Conservation (phyloP, 2,797 vertebrate species). For the Chrosomus eos region DNA sequence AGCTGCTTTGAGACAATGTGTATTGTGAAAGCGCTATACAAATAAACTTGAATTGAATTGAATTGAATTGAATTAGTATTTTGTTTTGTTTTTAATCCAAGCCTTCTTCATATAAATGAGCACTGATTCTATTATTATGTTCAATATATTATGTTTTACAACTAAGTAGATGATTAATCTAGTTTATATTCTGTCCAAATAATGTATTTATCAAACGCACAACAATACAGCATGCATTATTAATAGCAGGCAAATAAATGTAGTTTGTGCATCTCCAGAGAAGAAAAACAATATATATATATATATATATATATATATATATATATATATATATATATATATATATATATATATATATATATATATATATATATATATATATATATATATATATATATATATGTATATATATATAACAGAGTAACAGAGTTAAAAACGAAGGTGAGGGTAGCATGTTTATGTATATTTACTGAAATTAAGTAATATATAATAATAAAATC, state of each 20-base stretch:
- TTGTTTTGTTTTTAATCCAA: not conserved
- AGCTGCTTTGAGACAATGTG: too few relatives aligned
- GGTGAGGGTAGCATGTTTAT: too few relatives aligned
- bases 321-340: too few relatives aligned
- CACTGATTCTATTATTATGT: not conserved
- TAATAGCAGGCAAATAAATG: not conserved
- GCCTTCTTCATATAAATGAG: not conserved
- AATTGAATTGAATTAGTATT: too few relatives aligned
- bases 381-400: too few relatives aligned
- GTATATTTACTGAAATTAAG: not conserved
- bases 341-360: too few relatives aligned
- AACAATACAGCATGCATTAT: not conserved
- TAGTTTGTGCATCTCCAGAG: not conserved
- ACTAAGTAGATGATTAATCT: not conserved
- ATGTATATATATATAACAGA: too few relatives aligned
- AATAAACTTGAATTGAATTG: too few relatives aligned
- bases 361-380: too few relatives aligned
- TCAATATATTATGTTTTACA: not conserved
- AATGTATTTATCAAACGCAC: not conserved
- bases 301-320: too few relatives aligned
- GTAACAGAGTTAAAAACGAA: too few relatives aligned
- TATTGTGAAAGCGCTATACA: too few relatives aligned
- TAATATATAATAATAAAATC: not conserved
- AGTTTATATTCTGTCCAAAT: not conserved
- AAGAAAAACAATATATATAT: not conserved